These are phyloP conservation scores for honey bee (Apis mellifera) DNA, from an alignment of 1,140 invertebrate genomes.

Conservation along the genomic window Amel_HAv3.1 CM009936.2:13200001-13200500, in stretches of 20 bases:
- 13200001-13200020: no score
- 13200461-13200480: slow-evolving; percentile 76
- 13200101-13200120: no score
- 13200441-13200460: slow-evolving; percentile 71
- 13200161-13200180: slow-evolving; percentile 68
- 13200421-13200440: slow-evolving; percentile 23
- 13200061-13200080: not conserved
- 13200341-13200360: slow-evolving; percentile 77
- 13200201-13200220: slow-evolving; percentile 67
- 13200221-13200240: slow-evolving; percentile 51
- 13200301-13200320: slow-evolving; percentile 76
- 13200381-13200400: not conserved
- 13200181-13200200: slow-evolving; percentile 62
- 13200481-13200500: slow-evolving; percentile 57
- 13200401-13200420: not conserved
- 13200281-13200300: slow-evolving; percentile 69
- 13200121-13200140: no score
- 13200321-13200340: slow-evolving; percentile 79
- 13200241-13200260: slow-evolving; percentile 65
- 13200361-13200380: slow-evolving; percentile 68
- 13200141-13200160: slow-evolving; percentile 47
- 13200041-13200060: no score
- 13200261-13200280: slow-evolving; percentile 74
- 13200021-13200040: no score
- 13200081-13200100: no score